Evolutionary conservation across 2,797 vertebrate genomes (phyloP), one percentile per base, ranked within the genome.

Genomic region (Rhinoraja longicauda): DNA sequence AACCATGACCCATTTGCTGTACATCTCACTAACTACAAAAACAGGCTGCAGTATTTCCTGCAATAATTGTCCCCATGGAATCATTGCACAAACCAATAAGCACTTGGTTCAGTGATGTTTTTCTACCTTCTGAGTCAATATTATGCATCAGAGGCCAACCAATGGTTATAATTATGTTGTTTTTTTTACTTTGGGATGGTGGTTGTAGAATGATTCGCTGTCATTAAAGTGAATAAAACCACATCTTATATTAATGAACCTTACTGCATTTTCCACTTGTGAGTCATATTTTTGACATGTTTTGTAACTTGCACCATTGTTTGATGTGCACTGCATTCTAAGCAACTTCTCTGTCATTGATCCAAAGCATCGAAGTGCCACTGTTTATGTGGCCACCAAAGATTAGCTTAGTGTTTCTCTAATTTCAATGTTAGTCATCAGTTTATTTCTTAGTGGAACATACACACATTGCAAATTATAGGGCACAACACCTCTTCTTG

Each of bases 241-340:
- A 73, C 45, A 91, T 29, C 39, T 91, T 73, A 26, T 17, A 90
- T 64, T 70, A 91, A 73, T 73, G 70, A 91, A 67, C 24, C 90
- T 73, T 91, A 64, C 73, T 72, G 53, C 67, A 91, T 73, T 91
- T 91, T 91, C 70, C 67, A 75, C 73, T 73, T 72, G 21, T 26
- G 10, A 67, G 84, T 4, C 24, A 39, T 72, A 91, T 53, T 73
- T 73, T 91, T 73, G 67, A 73, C 90, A 29, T 73, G 70, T 72
- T 91, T 91, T 91, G 90, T 39, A 73, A 70, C 72, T 72, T 90
- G 88, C 21, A 1, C 88, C 88, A 90, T 90, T 90, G 64, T 90
- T 90, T 72, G 67, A 91, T 91, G 90, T 91, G 90, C 70, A 75
- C 21, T 73, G 39, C 29, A 26, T 45, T 45, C 84, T 88, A 88